Percentiles rank a stretch among this genome's conserved stretches.
Evolutionary conservation across 2,797 vertebrate species (phyloP).

Genomic region (Neosilurus mollespiculum): DNA sequence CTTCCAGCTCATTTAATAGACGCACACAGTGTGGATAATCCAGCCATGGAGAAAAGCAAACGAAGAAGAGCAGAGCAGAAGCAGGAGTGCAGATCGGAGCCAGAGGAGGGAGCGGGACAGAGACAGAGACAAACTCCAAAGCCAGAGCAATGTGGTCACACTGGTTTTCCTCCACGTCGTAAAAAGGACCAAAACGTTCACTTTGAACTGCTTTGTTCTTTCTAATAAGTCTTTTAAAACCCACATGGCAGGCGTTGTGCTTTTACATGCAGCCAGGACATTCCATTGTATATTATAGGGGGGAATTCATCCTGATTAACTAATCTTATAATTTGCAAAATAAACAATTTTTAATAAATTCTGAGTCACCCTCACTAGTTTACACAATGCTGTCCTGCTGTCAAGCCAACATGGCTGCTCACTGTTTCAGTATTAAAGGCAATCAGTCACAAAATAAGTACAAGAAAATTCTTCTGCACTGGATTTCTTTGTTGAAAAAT

Average conservation of each 20-base stretch:
- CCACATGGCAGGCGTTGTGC: background rate
- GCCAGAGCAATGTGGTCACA: background rate
- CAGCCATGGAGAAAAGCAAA: constrained; percentile 35
- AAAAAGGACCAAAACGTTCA: constrained; percentile 37
- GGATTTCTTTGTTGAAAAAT: background rate
- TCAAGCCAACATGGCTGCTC: background rate
- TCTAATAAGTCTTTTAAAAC: constrained; percentile 24
- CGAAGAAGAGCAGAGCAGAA: constrained; percentile 13
- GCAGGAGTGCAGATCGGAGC: constrained; percentile 18
- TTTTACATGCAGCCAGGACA: constrained; percentile 10
- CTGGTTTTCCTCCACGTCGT: constrained; percentile 35
- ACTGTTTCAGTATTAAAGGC: background rate
- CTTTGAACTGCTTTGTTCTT: constrained; percentile 34
- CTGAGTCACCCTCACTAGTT: too few species aligned
- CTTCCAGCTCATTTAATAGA: constrained; percentile 36
- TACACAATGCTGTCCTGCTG: background rate
- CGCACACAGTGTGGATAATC: constrained; percentile 29
- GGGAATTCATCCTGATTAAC: background rate
- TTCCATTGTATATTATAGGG: background rate
- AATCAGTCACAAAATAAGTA: background rate
- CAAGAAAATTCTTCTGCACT: too few species aligned
- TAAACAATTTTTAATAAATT: background rate
- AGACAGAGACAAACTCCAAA: background rate
- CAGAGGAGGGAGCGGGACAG: constrained; percentile 10
- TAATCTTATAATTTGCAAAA: background rate